A percentile compares a stretch with the other conserved stretches of the same genome.
These are phyloP conservation scores for Leptura quadrifasciata DNA, from an alignment of 2,888 invertebrate genomes.

Conservation along the genomic window DNA sequence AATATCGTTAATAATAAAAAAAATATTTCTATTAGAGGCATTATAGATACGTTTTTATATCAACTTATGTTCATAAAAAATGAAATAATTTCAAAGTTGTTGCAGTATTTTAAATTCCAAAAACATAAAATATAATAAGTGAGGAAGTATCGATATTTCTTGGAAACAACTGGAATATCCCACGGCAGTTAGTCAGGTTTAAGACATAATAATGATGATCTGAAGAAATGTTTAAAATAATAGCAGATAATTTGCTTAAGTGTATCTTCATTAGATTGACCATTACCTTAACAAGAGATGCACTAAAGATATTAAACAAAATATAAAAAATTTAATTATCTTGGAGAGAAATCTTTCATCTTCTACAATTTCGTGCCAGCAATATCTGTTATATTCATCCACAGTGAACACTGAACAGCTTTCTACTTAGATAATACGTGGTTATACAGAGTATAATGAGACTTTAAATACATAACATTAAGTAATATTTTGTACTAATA, in stretches of 20 bases:
- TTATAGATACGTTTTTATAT: too few relatives aligned
- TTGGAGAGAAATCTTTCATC: conserved; percentile 31
- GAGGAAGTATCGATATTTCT: background rate
- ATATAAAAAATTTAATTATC: conserved; percentile 37
- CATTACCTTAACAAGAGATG: conserved; percentile 33
- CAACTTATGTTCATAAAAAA: too few relatives aligned
- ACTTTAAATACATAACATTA: conserved; percentile 25
- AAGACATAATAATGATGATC: background rate
- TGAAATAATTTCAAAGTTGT: too few relatives aligned
- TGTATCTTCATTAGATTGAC: conserved; percentile 23
- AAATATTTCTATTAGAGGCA: too few relatives aligned
- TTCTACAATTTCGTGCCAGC: background rate
- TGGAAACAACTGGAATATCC: background rate
- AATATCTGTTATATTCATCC: conserved; percentile 14
- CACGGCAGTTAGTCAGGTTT: background rate
- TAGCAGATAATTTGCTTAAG: conserved; percentile 28
- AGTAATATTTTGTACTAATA: conserved; percentile 20
- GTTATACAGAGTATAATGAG: conserved; percentile 24
- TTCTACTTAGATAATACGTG: conserved; percentile 28
- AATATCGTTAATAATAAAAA: too few relatives aligned
- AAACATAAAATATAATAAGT: background rate
- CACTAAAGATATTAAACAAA: conserved; percentile 24
- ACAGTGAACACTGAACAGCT: conserved; percentile 14
- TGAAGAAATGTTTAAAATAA: conserved; percentile 22
- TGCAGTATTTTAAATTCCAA: too few relatives aligned